A percentile compares a stretch with the other conserved stretches of the same genome.
phyloP scores from a whole-genome alignment of 2,797 vertebrate genomes.

The Gymnocypris eckloni region DNA sequence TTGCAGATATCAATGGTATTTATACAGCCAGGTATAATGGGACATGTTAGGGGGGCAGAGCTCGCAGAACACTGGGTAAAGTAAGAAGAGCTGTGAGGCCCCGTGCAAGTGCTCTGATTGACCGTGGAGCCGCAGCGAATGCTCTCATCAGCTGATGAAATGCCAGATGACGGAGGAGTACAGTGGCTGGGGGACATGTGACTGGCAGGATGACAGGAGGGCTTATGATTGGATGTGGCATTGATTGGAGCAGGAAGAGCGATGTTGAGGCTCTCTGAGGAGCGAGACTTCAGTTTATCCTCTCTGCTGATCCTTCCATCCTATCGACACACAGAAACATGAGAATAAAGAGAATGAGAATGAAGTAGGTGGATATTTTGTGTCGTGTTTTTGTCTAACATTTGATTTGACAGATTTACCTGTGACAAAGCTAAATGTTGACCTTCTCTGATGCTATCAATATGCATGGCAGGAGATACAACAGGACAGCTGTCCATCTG shows the following conservation, averaged over 20 bases:
- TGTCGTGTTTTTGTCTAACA: neutral
- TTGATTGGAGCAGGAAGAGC: conserved; percentile 76
- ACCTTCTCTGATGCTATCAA: conserved; percentile 13
- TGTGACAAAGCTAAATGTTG: conserved; percentile 30
- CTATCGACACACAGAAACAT: conserved; percentile 86
- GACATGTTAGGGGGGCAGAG: conserved; percentile 83
- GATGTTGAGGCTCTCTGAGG: conserved; percentile 72
- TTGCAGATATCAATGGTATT: conserved; percentile 91
- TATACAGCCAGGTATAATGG: conserved; percentile 88
- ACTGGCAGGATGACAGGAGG: conserved; percentile 50
- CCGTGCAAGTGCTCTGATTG: conserved; percentile 34
- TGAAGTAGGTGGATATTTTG: conserved; percentile 20
- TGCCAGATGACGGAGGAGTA: conserved; percentile 48
- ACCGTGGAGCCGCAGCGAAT: conserved; percentile 41
- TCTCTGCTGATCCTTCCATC: conserved; percentile 68
- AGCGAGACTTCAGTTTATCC: conserved; percentile 20
- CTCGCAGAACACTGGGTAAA: conserved; percentile 76
- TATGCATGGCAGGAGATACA: conserved; percentile 11
- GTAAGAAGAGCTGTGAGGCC: conserved; percentile 70
- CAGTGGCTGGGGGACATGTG: conserved; percentile 36
- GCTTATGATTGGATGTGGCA: conserved; percentile 39
- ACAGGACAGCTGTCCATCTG: conserved; percentile 35
- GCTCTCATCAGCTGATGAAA: conserved; percentile 48
- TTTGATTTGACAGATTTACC: conserved; percentile 19
- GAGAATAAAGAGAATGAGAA: conserved; percentile 55